Base-by-base conservation (phyloP, 2,797 vertebrate species). In the Diglossa cyanea region DNA sequence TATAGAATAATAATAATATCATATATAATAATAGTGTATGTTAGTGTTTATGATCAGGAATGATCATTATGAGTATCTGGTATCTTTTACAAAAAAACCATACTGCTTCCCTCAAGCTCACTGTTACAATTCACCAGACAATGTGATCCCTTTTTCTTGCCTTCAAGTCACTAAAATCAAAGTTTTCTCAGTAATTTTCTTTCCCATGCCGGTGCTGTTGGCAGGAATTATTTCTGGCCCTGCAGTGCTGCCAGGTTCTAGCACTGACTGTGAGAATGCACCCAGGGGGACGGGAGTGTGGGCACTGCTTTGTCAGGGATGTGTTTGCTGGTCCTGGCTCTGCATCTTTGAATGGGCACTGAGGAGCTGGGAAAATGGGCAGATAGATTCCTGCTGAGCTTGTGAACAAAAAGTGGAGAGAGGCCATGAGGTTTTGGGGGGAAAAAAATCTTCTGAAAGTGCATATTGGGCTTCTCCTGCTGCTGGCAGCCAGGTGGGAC, bases 1-100 rank as follows among this genome's bases (percentile, higher is more conserved):
- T 26, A 15, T 25, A 45, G 23, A 45, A 45, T 23, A 14, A 25
- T 48, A 48, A 26, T 48, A 25, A 23, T 45, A 48, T 48, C 16
- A 14, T 48, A 48, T 16, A 26, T 48, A 48, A 48, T 48, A 97
- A 93, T 79, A 84, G 67, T 86, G 37, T 35, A 23, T 92, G 79
- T 96, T 94, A 95, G 84, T 77, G 53, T 84, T 91, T 63, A 31
- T 67, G 88, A 72, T 91, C 83, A 50, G 26, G 54, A 70, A 39
- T 78, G 86, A 77, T 73, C 37, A 48, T 78, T 45, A 45, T 50
- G 47, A 18, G 15, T 90, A 78, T 96, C 51, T 81, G 33, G 13
- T 70, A 15, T 21, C 19, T 68, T 73, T 78, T 65, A 58, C 35
- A 71, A 67, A 70, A 25, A 62, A 54, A 91, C 25, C 21, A 17